phyloP scores from a whole-genome alignment of 30 jellyfish, hydroid and myxozoan genomes.

The Turritopsis dohrnii region DNA sequence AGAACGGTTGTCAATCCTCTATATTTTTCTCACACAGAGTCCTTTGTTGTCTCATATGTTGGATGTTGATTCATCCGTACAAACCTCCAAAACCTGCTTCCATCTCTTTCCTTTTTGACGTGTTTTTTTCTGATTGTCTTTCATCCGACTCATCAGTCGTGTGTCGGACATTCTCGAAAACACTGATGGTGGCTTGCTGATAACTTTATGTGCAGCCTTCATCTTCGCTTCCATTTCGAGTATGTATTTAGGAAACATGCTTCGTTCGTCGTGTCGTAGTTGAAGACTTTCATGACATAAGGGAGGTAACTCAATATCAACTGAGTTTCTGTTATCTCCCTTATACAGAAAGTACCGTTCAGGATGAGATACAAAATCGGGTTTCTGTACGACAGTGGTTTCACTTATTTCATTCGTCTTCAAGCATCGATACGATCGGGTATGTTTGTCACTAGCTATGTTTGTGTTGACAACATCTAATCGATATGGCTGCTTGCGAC shows the following conservation, averaged over 20 bases:
- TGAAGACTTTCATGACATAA: constrained; percentile 38
- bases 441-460: not conserved
- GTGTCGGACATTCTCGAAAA: constrained; percentile 1
- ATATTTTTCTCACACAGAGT: no score
- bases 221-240: constrained; percentile 66
- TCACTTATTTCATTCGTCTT: constrained; percentile 34
- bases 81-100: not conserved
- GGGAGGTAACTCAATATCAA: not conserved
- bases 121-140: not conserved
- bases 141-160: not conserved
- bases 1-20: no score
- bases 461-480: not conserved
- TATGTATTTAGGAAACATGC: constrained; percentile 69
- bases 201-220: constrained; percentile 44
- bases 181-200: not conserved
- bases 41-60: no score
- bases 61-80: not conserved
- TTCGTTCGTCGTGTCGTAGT: constrained; percentile 67
- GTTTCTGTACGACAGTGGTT: constrained; percentile 42
- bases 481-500: constrained; percentile 62
- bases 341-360: constrained; percentile 54
- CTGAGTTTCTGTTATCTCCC: constrained; percentile 16
- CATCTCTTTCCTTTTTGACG: not conserved
- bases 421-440: constrained; percentile 13
- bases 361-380: constrained; percentile 83